Base-by-base conservation (phyloP, 2,888 invertebrate genomes). In the Tenthredo mesomela region DNA sequence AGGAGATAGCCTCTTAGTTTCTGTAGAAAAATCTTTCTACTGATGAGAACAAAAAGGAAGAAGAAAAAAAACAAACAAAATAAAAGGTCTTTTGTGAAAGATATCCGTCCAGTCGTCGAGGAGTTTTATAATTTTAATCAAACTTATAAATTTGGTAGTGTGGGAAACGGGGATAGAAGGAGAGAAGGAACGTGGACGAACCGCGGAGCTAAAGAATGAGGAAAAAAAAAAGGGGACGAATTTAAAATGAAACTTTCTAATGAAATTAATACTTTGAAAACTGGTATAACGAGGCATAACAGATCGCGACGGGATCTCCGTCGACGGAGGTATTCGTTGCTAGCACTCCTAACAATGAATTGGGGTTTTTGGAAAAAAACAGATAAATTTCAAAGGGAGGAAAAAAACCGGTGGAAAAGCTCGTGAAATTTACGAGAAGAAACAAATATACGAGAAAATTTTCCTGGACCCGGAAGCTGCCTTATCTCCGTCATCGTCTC, bases 401-500 rank as follows among this genome's bases (percentile, higher is more conserved):
- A 77, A 50, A 50, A 25, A 29, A 29, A 77, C 12, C 33, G 47
- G 9, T 21, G 21, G 29, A 50, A 50, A 29, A 77, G 54, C 47
- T n/a, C 18, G 29, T 2, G 18, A 80, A 80, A 61, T 58, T 80
- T 77, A 77, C 50, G 77, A 54, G 50, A 50, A 50, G 54, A 50
- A 77, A 77, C 77, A 77, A 77, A 54, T 77, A 54, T 50, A 40
- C 5, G 21, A 43, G 47, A 77, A 29, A 54, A 77, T 50, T 29
- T 50, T 18, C 77, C 77, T 2, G 50, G 50, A 29, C 50, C 54
- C 25, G 54, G 47, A 77, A 77, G 77, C 77, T 77, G 77, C 77
- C 77, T 77, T 77, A 77, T 77, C 77, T 77, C 50, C 77, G 77
- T 77, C 77, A 77, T 77, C 77, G 77, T 77, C 77, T 77, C 47